Evolutionary conservation across 2,797 vertebrate genomes (phyloP).

Genomic region (Naso thynnoides): DNA sequence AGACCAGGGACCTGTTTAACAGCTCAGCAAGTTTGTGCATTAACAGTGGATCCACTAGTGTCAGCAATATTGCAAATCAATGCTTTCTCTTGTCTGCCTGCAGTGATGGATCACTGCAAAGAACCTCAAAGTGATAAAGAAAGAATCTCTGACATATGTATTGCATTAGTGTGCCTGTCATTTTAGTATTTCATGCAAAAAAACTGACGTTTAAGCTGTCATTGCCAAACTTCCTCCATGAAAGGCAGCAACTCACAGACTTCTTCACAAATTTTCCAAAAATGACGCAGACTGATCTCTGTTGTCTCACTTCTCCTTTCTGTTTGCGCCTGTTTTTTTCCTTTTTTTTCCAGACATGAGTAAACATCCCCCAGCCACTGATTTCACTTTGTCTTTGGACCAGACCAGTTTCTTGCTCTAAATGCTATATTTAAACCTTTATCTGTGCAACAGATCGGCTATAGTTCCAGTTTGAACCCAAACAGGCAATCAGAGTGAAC

Average conservation of each 20-base stretch:
- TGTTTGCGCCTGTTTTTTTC: conserved; percentile 50
- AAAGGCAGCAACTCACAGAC: not conserved
- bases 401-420: conserved; percentile 37
- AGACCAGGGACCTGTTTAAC: conserved; percentile 30
- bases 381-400: conserved; percentile 54
- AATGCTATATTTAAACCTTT: conserved; percentile 61
- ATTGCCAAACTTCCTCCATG: conserved; percentile 10
- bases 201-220: not conserved
- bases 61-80: conserved; percentile 67
- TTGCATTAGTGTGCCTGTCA: not conserved
- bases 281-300: conserved; percentile 35
- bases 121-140: conserved; percentile 40
- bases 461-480: conserved; percentile 33
- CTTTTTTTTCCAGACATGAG: conserved; percentile 65
- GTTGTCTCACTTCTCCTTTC: conserved; percentile 57
- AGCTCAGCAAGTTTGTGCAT: conserved; percentile 51
- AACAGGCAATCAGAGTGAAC: conserved; percentile 56
- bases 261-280: conserved; percentile 27
- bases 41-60: not conserved
- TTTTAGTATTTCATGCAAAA: not conserved
- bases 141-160: conserved; percentile 6
- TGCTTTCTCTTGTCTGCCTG: not conserved
- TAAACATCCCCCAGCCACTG: conserved; percentile 42
- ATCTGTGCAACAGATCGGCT: conserved; percentile 43
- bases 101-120: conserved; percentile 47